Evolutionary conservation across 1,140 invertebrate genomes (phyloP).

Genomic region (Geopemphigus sp.): DNA sequence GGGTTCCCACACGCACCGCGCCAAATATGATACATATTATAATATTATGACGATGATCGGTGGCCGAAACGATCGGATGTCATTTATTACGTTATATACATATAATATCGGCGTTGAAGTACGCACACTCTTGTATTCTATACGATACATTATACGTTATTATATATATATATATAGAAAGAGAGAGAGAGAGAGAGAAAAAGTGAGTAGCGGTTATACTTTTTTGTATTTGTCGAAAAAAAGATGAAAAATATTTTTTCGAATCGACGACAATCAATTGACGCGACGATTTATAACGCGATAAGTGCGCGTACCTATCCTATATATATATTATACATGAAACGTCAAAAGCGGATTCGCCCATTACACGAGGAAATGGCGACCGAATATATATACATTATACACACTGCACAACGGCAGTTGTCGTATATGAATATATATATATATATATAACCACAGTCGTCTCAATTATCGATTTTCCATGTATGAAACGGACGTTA

Average conservation of each 20-base stretch:
- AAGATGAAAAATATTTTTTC: no score
- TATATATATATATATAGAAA: not conserved
- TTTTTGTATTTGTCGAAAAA: not conserved
- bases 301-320: not conserved
- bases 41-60: not conserved
- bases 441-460: no score
- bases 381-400: not conserved
- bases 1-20: not conserved
- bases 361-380: constrained; percentile 39
- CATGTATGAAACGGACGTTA: constrained; percentile 15
- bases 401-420: no score
- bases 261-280: not conserved
- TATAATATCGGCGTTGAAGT: no score
- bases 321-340: not conserved
- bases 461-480: constrained; percentile 40
- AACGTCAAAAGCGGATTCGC: constrained; percentile 34
- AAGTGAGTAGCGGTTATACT: no score
- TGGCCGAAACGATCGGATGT: constrained; percentile 9
- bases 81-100: not conserved
- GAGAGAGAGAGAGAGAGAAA: no score
- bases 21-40: constrained; percentile 1
- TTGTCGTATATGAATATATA: no score
- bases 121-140: no score
- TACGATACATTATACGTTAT: not conserved
- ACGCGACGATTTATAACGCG: not conserved